Evolutionary conservation across 2,797 vertebrate species (phyloP).

Genomic region (Heteromormyrus szaboi): DNA sequence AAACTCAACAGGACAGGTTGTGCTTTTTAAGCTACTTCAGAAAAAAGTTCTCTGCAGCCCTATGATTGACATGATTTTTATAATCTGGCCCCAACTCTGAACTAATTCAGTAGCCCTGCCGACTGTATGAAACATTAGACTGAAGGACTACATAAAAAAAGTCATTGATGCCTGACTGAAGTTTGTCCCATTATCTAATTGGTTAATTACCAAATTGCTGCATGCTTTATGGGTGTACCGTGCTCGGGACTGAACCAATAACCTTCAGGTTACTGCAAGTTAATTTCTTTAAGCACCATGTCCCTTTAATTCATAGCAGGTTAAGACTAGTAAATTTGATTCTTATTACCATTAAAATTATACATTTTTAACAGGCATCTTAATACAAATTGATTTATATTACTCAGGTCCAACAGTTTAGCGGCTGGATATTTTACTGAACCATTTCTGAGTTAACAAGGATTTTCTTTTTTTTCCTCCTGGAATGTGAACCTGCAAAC

Average conservation of each 20-base stretch:
- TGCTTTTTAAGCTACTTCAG: not conserved
- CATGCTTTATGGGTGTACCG: not conserved
- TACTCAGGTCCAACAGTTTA: not conserved
- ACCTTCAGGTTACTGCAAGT: not conserved
- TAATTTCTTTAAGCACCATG: not conserved
- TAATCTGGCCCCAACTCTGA: not conserved
- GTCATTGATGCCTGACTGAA: not conserved
- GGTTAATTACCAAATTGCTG: not conserved
- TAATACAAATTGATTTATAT: not conserved
- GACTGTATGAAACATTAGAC: not conserved
- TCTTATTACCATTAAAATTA: not conserved
- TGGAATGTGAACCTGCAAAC: not conserved
- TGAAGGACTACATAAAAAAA: not conserved
- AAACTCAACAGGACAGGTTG: not conserved
- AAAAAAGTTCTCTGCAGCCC: not conserved
- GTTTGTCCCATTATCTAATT: not conserved
- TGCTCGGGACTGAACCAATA: not conserved
- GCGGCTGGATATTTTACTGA: not conserved
- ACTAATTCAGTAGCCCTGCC: not conserved
- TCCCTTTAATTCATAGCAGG: not conserved
- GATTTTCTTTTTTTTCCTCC: not conserved
- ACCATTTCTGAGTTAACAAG: not conserved
- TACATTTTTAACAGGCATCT: not conserved
- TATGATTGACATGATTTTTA: not conserved
- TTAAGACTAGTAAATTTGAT: not conserved